Evolutionary conservation across 2,797 vertebrate genomes (phyloP), one percentile per base, ranked within the genome.

Genomic region (Anguilla marmorata): DNA sequence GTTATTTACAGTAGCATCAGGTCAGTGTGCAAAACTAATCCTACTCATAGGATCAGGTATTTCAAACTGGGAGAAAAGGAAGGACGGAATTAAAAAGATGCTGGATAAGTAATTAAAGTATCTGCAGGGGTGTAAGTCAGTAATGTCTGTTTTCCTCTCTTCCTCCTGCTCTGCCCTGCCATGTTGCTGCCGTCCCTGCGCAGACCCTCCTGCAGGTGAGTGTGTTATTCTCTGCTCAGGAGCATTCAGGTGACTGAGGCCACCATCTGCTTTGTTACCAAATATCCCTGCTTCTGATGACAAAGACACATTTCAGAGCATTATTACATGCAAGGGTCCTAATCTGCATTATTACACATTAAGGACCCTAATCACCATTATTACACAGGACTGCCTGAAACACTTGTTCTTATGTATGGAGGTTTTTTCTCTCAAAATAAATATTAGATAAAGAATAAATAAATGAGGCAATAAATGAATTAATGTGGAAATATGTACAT

Each of bases 181-280:
- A 33, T 76, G 86, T 69, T 88, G 1, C 72, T 89, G 3, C 85
- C 89, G 85, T 76, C 86, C 41, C 56, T 41, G 58, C 89, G 21
- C 95, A 99, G 98, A 99, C 98, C 0, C 97, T 99, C 85, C 92
- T 99, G 93, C 97, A 99, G 97, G 98, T 99, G 93, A 97, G 98
- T 95, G 2, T 79, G 54, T 2, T 79, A 37, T 1, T 66, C 79
- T 21, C 6, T 80, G 37, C 5, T 76, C 24, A 69, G 24, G 3
- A 69, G 7, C n/a, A 1, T 27, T 69, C 63, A 69, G 63, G 63
- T 69, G 63, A 16, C 8, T 11, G 24, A 79, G 7, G 41, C 6
- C 16, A 82, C 9, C 16, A 1, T n/a, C 6, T 48, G 79, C 16
- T 24, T 82, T 9, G 79, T 24, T 79, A 14, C 37, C 45, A 79